Conservation (phyloP, 2,888 invertebrate genomes). For the Trichopoda pennipes region DNA sequence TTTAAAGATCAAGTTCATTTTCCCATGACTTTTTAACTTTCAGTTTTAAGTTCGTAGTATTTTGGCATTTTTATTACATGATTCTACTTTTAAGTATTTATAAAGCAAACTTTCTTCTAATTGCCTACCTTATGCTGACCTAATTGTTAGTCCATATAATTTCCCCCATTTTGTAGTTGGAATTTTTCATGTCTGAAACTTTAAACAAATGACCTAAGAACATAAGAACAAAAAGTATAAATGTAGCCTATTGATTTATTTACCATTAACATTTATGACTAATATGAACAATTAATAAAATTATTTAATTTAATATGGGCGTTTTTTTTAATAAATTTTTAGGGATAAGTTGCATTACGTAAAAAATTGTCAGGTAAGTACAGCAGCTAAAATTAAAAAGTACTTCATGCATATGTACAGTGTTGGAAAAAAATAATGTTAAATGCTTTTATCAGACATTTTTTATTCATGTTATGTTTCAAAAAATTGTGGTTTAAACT, state of each 20-base stretch:
- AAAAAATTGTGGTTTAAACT: too few species aligned
- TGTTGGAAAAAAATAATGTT: too few species aligned
- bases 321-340: too few species aligned
- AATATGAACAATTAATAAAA: conserved; percentile 23
- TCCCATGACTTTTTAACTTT: neutral
- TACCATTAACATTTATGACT: conserved; percentile 26
- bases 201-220: neutral
- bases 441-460: too few species aligned
- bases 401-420: too few species aligned
- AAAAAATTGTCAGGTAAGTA: too few species aligned
- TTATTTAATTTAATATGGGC: conserved; percentile 11
- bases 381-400: too few species aligned
- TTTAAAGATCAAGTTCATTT: neutral
- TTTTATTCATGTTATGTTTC: too few species aligned
- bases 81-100: conserved; percentile 30
- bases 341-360: too few species aligned
- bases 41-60: neutral
- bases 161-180: neutral
- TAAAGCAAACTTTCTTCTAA: neutral
- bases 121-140: neutral
- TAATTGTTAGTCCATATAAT: neutral
- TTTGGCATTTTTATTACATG: neutral
- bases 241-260: conserved; percentile 23
- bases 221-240: too few species aligned
- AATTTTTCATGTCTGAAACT: neutral